These are phyloP conservation scores for Heterotis niloticus DNA, from an alignment of 2,113 vertebrate genomes.

Conservation along the genomic window DNA sequence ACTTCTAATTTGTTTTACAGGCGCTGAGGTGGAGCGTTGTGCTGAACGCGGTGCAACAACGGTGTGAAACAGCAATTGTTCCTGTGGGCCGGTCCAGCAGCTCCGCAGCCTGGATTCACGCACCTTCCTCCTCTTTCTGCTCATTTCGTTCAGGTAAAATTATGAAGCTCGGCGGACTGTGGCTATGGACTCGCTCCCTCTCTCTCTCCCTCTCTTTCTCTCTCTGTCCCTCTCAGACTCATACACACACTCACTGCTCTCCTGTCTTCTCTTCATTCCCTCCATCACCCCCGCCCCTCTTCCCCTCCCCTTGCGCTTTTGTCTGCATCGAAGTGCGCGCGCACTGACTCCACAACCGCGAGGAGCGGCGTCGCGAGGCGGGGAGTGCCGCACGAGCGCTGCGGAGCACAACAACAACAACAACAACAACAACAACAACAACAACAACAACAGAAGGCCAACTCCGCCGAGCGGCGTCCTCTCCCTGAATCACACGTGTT, in stretches of 20 bases:
- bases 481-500: slow-evolving; percentile 38
- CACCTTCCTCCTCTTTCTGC: no score
- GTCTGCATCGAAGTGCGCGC: slow-evolving; percentile 56
- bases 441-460: no score
- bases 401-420: slow-evolving; percentile 44
- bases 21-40: no score
- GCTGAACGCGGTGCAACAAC: no score
- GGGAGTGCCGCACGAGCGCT: slow-evolving; percentile 24
- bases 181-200: slow-evolving; percentile 23
- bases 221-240: no score
- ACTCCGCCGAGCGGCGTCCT: no score
- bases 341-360: slow-evolving; percentile 41
- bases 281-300: slow-evolving; percentile 31
- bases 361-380: slow-evolving; percentile 52
- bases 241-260: neutral
- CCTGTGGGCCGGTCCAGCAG: no score
- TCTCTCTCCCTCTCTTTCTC: neutral
- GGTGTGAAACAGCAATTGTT: no score
- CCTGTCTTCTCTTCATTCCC: slow-evolving; percentile 29
- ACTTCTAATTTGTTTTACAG: no score
- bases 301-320: slow-evolving; percentile 50
- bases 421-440: neutral
- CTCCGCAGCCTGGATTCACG: no score
- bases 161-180: no score
- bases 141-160: no score